Percentiles rank a stretch among this genome's conserved stretches.
Conservation (phyloP, 2,113 vertebrate species). For the Mionectes macconnelli region DNA sequence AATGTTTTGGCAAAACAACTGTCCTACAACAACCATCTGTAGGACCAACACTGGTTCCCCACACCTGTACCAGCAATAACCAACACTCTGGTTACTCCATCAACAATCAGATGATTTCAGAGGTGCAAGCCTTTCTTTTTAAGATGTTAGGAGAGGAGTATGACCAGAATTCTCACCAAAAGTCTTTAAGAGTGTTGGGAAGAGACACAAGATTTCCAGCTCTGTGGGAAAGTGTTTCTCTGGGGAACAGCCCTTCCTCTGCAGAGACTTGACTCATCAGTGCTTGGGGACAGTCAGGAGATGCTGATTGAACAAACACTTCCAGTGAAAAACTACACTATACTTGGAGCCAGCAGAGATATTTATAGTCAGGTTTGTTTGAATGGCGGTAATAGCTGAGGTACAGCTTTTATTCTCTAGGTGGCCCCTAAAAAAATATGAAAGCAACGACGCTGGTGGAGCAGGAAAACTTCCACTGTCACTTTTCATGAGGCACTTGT, state of each 20-base stretch:
- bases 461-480: background rate
- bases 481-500: background rate
- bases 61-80: fast-evolving
- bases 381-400: background rate
- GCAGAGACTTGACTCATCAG: background rate
- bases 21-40: background rate
- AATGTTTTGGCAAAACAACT: background rate
- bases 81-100: background rate
- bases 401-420: background rate
- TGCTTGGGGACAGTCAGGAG: background rate
- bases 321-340: background rate
- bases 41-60: background rate
- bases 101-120: background rate
- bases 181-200: background rate
- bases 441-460: background rate
- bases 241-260: background rate
- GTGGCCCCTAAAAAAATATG: background rate
- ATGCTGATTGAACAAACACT: background rate
- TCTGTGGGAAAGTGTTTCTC: background rate
- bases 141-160: background rate
- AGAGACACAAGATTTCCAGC: background rate
- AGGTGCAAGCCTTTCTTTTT: background rate
- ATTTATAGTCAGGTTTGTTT: background rate
- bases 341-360: background rate
- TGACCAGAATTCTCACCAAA: background rate